A percentile compares a stretch with the other conserved stretches of the same genome.
Evolutionary conservation across 2,888 invertebrate species (phyloP).

Genomic region (Cantharis rustica): DNA sequence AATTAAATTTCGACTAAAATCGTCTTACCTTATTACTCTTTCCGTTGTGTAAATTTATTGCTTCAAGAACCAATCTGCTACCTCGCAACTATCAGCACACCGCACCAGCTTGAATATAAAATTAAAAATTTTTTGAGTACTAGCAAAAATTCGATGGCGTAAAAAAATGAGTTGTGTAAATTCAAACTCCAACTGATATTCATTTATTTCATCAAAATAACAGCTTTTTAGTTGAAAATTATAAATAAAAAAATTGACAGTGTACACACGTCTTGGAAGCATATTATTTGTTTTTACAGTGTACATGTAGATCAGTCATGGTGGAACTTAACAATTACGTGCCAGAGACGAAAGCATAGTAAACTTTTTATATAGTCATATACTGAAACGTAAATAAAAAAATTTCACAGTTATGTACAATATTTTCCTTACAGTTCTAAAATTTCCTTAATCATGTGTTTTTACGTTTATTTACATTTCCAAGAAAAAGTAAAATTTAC

Average conservation of each 20-base stretch:
- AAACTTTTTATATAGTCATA: slow-evolving; percentile 45
- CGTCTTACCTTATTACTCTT: no score
- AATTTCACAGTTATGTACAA: slow-evolving; percentile 54
- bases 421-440: slow-evolving; percentile 34
- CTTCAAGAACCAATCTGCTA: no score
- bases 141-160: background rate
- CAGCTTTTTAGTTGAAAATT: slow-evolving; percentile 54
- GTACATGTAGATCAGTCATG: slow-evolving; percentile 55
- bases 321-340: slow-evolving; percentile 33
- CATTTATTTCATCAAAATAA: slow-evolving; percentile 58
- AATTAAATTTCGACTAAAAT: no score
- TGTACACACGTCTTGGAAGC: slow-evolving; percentile 52
- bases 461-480: slow-evolving; percentile 34
- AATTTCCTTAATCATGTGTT: slow-evolving; percentile 24
- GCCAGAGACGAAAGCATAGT: slow-evolving; percentile 44
- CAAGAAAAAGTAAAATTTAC: slow-evolving; percentile 29
- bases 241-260: slow-evolving; percentile 55
- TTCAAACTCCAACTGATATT: slow-evolving; percentile 52
- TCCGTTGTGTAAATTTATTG: no score
- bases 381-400: slow-evolving; percentile 50
- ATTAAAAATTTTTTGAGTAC: background rate
- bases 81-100: no score
- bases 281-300: slow-evolving; percentile 46
- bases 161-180: background rate
- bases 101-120: background rate